These are phyloP conservation scores for Centropristis striata DNA, from an alignment of 2,113 vertebrate species.

Conservation along the genomic window DNA sequence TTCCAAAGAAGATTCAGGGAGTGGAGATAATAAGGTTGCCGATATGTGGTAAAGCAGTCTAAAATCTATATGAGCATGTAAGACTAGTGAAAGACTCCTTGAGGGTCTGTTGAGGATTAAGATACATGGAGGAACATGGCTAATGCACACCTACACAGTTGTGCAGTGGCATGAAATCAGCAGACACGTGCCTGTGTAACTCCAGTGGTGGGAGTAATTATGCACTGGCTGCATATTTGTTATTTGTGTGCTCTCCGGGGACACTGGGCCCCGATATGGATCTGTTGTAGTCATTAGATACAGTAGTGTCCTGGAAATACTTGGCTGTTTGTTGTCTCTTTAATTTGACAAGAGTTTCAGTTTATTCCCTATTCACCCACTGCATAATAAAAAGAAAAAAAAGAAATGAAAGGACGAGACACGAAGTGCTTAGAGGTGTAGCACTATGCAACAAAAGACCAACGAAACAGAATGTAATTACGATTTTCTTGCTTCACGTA, in stretches of 20 bases:
- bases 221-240: constrained; percentile 68
- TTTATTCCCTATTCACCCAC: constrained; percentile 50
- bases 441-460: constrained; percentile 19
- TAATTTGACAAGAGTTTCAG: constrained; percentile 79
- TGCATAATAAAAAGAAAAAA: constrained; percentile 51
- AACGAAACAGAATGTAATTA: constrained; percentile 41
- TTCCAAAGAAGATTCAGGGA: constrained; percentile 22
- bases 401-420: constrained; percentile 42
- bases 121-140: constrained; percentile 58
- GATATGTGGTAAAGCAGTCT: constrained; percentile 22
- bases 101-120: constrained; percentile 66
- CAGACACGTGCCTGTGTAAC: constrained; percentile 57
- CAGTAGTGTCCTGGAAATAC: constrained; percentile 74
- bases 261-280: constrained; percentile 76
- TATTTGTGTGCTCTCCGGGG: constrained; percentile 68
- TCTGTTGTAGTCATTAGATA: constrained; percentile 80
- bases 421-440: constrained; percentile 1
- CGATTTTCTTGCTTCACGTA: constrained; percentile 2
- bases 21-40: constrained; percentile 36
- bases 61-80: constrained; percentile 52
- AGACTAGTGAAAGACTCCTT: constrained; percentile 51
- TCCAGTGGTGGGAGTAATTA: constrained; percentile 76
- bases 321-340: constrained; percentile 73
- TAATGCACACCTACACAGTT: constrained; percentile 75
- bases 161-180: constrained; percentile 67